These are phyloP conservation scores for Syngnathus typhle DNA, from an alignment of 2,113 vertebrate genomes.

Conservation along the genomic window DNA sequence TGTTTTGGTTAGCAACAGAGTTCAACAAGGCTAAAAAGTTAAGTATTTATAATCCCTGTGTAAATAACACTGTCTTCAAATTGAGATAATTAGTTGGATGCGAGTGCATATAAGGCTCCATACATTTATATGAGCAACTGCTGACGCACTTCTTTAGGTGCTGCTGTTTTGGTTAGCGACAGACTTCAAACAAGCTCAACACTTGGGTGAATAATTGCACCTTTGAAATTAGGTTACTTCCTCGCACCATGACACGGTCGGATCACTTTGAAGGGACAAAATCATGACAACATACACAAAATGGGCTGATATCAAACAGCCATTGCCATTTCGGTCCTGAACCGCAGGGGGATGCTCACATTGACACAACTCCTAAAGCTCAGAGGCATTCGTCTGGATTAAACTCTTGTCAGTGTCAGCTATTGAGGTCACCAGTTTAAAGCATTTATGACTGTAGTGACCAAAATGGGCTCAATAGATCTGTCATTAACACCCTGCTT, in stretches of 20 bases:
- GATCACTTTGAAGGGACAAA: too few species aligned
- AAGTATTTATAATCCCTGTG: too few species aligned
- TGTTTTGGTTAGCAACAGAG: background rate
- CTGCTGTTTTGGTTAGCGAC: too few species aligned
- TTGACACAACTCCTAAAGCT: constrained; percentile 44
- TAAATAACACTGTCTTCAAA: too few species aligned
- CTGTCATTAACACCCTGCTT: constrained; percentile 33
- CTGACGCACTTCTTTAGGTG: too few species aligned
- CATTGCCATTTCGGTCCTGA: background rate
- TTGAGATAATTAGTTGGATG: too few species aligned
- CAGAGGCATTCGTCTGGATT: constrained; percentile 27
- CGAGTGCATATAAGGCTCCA: too few species aligned
- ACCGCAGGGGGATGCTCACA: constrained; percentile 32
- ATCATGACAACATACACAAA: background rate
- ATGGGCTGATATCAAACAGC: background rate
- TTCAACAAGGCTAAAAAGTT: background rate
- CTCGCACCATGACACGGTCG: too few species aligned
- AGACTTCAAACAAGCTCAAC: too few species aligned
- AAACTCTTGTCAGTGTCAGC: constrained; percentile 33
- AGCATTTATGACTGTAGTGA: constrained; percentile 42
- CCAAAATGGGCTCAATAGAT: constrained; percentile 60
- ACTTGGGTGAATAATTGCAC: too few species aligned
- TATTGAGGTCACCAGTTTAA: constrained; percentile 51
- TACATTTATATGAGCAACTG: too few species aligned
- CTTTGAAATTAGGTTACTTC: too few species aligned